phyloP scores from a whole-genome alignment of 2,797 vertebrate species.

The Geotrypetes seraphini region DNA sequence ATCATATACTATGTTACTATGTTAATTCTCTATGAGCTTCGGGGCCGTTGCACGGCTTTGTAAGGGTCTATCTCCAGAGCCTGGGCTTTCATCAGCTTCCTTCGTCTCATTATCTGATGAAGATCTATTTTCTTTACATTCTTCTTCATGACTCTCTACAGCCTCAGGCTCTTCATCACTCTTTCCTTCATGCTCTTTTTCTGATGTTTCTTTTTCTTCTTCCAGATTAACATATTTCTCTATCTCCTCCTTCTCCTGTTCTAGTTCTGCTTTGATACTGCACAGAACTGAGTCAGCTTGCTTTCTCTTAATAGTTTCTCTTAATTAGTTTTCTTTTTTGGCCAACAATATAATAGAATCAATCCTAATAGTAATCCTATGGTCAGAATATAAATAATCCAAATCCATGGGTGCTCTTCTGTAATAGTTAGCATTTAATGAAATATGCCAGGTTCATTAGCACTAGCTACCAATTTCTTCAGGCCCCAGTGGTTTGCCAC shows the following conservation, averaged over 20 bases:
- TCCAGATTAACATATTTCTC: conserved; percentile 39
- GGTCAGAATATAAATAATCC: conserved; percentile 81
- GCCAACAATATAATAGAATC: conserved; percentile 83
- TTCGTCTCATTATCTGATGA: conserved; percentile 77
- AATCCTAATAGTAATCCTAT: conserved; percentile 75
- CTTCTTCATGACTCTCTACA: conserved; percentile 50
- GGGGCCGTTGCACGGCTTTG: no score
- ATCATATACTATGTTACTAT: no score
- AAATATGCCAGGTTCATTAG: conserved; percentile 86
- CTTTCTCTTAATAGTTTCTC: conserved; percentile 65
- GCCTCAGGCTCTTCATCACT: conserved; percentile 44
- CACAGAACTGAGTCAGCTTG: conserved; percentile 50
- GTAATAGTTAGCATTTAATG: conserved; percentile 72
- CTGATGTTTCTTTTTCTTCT: conserved; percentile 50
- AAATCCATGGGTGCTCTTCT: conserved; percentile 88
- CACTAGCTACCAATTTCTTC: conserved; percentile 84
- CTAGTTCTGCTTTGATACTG: conserved; percentile 33
- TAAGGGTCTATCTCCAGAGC: no score
- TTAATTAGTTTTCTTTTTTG: conserved; percentile 63
- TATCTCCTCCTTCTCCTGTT: conserved; percentile 40
- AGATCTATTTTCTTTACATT: conserved; percentile 60
- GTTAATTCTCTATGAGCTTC: no score
- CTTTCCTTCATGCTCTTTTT: conserved; percentile 25
- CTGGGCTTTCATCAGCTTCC: no score
- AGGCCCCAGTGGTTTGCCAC: conserved; percentile 90